Evolutionary conservation across 2,888 invertebrate species (phyloP).

Genomic region (Watsonalla binaria): DNA sequence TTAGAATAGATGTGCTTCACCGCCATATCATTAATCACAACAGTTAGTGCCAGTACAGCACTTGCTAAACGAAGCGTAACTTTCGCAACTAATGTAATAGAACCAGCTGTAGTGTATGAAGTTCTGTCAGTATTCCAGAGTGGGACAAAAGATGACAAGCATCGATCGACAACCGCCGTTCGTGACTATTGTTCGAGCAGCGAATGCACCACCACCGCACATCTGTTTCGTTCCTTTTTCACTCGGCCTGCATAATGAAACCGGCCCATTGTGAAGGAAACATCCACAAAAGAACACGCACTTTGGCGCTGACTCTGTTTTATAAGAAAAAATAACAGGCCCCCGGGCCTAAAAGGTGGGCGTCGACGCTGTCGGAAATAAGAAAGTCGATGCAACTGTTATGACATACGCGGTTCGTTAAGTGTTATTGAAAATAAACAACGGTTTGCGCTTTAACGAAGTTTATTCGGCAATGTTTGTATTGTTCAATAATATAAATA

Average conservation of each 20-base stretch:
- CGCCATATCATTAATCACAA: not conserved
- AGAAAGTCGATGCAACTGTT: slow-evolving; percentile 74
- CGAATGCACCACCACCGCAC: slow-evolving; percentile 65
- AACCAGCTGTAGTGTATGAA: slow-evolving; percentile 34
- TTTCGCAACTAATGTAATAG: slow-evolving; percentile 35
- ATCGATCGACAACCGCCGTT: slow-evolving; percentile 60
- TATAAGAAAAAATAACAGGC: slow-evolving; percentile 70
- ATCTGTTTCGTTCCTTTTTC: slow-evolving; percentile 76
- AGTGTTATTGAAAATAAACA: slow-evolving; percentile 66
- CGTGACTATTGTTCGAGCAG: slow-evolving; percentile 69
- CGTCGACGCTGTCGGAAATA: slow-evolving; percentile 66
- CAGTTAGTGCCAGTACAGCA: slow-evolving; percentile 1
- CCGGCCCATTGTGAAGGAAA: slow-evolving; percentile 68
- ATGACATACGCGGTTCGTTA: slow-evolving; percentile 71
- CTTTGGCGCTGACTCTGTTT: slow-evolving; percentile 56
- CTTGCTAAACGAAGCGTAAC: slow-evolving; percentile 9
- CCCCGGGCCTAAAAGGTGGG: slow-evolving; percentile 64
- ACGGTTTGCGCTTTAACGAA: slow-evolving; percentile 43
- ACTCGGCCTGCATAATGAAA: slow-evolving; percentile 70
- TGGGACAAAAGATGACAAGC: slow-evolving; percentile 60
- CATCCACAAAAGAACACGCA: slow-evolving; percentile 74
- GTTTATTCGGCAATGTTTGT: slow-evolving; percentile 2
- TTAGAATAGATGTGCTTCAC: not conserved
- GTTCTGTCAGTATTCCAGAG: slow-evolving; percentile 36
- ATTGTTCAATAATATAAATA: not conserved